These are phyloP conservation scores for Diabrotica balteata DNA, from an alignment of 2,888 invertebrate species.

Conservation along the genomic window DNA sequence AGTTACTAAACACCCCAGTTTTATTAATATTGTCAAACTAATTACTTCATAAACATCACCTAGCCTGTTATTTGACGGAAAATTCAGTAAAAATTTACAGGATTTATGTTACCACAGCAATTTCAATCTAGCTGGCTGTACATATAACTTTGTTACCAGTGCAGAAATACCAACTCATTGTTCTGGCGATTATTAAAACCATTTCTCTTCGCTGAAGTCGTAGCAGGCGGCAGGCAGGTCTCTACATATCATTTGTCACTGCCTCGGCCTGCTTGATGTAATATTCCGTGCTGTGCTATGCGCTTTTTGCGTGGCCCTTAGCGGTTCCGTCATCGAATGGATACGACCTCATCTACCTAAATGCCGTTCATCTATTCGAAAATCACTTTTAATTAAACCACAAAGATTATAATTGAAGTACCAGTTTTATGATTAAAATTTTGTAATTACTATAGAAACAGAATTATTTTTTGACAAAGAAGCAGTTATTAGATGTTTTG, in stretches of 20 bases:
- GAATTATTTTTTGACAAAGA: too few species aligned
- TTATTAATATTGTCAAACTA: not conserved
- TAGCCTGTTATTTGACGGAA: constrained; percentile 28
- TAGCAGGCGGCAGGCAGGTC: constrained; percentile 36
- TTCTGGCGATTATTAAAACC: constrained; percentile 44
- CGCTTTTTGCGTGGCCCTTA: constrained; percentile 24
- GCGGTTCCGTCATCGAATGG: not conserved
- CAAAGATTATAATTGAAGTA: too few species aligned
- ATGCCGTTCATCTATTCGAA: too few species aligned
- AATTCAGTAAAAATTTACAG: constrained; percentile 32
- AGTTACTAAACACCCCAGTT: not conserved
- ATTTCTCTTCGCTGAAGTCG: constrained; percentile 42
- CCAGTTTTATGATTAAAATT: too few species aligned
- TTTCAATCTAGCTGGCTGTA: constrained; percentile 36
- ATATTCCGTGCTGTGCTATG: constrained; percentile 26
- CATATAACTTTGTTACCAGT: constrained; percentile 38
- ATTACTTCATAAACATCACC: constrained; percentile 23
- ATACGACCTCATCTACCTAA: not conserved
- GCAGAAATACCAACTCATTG: constrained; percentile 40
- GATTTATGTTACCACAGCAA: constrained; percentile 39
- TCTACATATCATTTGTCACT: constrained; percentile 44
- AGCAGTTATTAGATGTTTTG: too few species aligned
- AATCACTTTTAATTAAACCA: too few species aligned
- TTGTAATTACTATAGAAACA: too few species aligned
- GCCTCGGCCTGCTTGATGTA: constrained; percentile 38